Percentiles rank a stretch among this genome's conserved stretches.
Evolutionary conservation across 2,888 invertebrate genomes (phyloP).

Genomic region (Argyresthia goedartella): DNA sequence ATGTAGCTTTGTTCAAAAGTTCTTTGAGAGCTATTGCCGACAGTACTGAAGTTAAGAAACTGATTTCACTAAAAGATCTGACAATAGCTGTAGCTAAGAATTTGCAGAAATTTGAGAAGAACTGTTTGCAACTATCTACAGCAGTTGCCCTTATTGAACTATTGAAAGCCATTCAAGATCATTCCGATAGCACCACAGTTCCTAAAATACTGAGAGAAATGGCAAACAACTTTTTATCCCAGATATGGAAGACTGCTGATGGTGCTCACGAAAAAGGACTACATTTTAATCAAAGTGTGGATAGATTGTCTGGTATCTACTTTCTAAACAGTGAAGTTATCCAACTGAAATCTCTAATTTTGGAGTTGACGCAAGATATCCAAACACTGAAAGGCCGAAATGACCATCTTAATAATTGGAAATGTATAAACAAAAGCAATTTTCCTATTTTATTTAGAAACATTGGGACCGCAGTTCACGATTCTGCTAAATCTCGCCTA

Average conservation of each 20-base stretch:
- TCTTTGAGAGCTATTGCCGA: conserved; percentile 46
- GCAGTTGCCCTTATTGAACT: conserved; percentile 68
- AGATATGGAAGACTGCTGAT: conserved; percentile 77
- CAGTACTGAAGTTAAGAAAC: conserved; percentile 27
- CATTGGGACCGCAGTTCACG: conserved; percentile 73
- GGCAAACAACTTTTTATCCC: conserved; percentile 65
- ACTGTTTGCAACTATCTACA: conserved; percentile 65
- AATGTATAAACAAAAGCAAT: conserved; percentile 75
- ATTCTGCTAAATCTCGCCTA: conserved; percentile 61
- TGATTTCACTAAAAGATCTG: conserved; percentile 40
- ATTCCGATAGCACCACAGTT: conserved; percentile 44
- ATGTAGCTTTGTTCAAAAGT: conserved; percentile 39
- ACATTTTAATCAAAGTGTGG: conserved; percentile 73
- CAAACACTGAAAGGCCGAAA: conserved; percentile 66
- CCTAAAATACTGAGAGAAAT: conserved; percentile 53
- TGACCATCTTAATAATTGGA: conserved; percentile 70
- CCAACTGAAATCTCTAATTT: conserved; percentile 68
- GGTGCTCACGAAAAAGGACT: conserved; percentile 76
- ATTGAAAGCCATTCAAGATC: conserved; percentile 56
- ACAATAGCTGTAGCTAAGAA: conserved; percentile 39
- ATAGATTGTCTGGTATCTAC: conserved; percentile 75
- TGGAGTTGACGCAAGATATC: conserved; percentile 69
- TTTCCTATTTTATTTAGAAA: conserved; percentile 78
- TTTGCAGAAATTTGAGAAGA: conserved; percentile 55
- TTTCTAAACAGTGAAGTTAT: conserved; percentile 70